Base-by-base conservation (phyloP, 2,113 vertebrate species). In the Scatophagus argus region DNA sequence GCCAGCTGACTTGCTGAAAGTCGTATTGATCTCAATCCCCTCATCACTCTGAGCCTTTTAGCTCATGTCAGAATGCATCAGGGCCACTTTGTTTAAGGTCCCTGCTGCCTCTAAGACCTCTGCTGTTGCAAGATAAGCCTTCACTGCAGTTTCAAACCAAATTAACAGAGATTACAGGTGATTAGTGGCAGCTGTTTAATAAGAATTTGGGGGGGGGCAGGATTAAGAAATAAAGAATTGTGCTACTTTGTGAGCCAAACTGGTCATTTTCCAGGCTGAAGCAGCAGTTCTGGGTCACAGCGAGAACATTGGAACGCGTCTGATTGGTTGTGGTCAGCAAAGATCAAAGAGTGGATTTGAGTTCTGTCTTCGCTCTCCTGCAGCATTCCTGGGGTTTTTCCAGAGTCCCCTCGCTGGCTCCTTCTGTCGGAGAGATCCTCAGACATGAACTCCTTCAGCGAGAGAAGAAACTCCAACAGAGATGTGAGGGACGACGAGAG, bases 391-490 rank as follows among this genome's bases (percentile, higher is more conserved):
- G 95, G 95, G 9, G 91, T 97, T 5, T 96, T 96, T 87, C 94
- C 95, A 54, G 96, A 97, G 83, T 97, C 96, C 0, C 95, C 96
- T 1, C 94, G 96, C 16, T 97, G 96, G 96, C 94, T 97, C 36
- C 93, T 97, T 41, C 93, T 96, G 66, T 94, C 95, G 0, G 95
- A 96, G 69, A 93, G 95, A 64, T 93, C 94, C 2, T 87, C 91
- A 3, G 95, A 97, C 86, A 84, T 96, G 89, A 94, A 92, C 79
- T 92, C 94, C 13, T 95, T 97, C 86, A 93, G 91, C 23, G 96
- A 96, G 77, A 91, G 95, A 32, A 93, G 95, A 74, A 91, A 93
- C 88, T 93, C 94, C 77, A 93, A 88, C 65, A 94, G 95, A 82
- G 93, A 95, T 0, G 0, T 63, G 82, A 93, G 95, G 90, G 94